These are phyloP conservation scores for Aythya baeri DNA, from an alignment of 2,113 vertebrate genomes.

Conservation along the genomic window DNA sequence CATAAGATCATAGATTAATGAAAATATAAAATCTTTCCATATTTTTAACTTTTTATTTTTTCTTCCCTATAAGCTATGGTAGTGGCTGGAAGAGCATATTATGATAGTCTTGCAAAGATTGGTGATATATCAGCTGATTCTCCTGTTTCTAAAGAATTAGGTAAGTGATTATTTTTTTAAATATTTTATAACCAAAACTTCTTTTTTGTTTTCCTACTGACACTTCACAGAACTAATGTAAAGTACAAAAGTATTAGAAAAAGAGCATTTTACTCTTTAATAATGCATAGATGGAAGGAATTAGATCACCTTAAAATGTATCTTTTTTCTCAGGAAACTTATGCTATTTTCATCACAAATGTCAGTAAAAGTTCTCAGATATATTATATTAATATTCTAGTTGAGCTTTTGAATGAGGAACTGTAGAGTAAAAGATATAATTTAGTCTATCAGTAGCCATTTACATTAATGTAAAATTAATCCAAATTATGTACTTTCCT, in stretches of 20 bases:
- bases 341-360: neutral
- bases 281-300: neutral
- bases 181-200: neutral
- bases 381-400: neutral
- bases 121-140: constrained; percentile 90
- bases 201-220: neutral
- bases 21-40: neutral
- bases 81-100: constrained; percentile 90
- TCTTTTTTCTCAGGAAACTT: neutral
- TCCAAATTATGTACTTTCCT: neutral
- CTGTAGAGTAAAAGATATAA: neutral
- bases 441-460: too few relatives aligned
- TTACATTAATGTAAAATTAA: neutral
- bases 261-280: neutral
- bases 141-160: constrained; percentile 93
- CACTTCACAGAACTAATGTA: neutral
- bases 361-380: neutral
- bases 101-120: constrained; percentile 92
- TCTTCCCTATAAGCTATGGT: constrained; percentile 83
- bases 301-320: neutral
- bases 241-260: neutral
- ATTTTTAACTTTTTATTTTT: neutral
- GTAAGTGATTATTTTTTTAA: constrained; percentile 76
- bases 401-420: neutral
- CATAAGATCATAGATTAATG: neutral